Conservation (phyloP, 2,113 vertebrate genomes). For the Nerophis lumbriciformis region DNA sequence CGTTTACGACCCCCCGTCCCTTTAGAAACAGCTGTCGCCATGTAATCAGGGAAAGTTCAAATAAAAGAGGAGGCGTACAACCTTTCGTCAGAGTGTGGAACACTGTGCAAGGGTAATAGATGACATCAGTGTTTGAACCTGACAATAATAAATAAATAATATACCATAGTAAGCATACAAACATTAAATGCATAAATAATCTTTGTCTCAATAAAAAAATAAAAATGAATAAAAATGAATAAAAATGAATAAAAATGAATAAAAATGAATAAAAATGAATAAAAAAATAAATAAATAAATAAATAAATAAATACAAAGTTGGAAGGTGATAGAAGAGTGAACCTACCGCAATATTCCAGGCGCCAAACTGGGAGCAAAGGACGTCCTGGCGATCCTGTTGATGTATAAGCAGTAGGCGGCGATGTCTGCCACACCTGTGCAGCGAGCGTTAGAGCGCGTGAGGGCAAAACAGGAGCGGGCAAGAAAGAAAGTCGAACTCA, state of each 20-base stretch:
- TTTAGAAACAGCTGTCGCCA: too few relatives aligned
- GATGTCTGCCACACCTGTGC: conserved; percentile 57
- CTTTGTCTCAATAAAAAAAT: too few relatives aligned
- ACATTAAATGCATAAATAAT: too few relatives aligned
- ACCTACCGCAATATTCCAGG: conserved; percentile 66
- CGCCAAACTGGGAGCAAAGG: conserved; percentile 29
- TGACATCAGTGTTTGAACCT: too few relatives aligned
- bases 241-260: background rate
- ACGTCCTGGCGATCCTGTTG: conserved; percentile 56
- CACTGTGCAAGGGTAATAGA: too few relatives aligned
- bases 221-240: background rate
- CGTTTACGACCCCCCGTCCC: too few relatives aligned
- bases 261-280: background rate
- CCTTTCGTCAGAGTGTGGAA: too few relatives aligned
- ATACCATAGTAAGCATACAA: too few relatives aligned
- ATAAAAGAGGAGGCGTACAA: too few relatives aligned
- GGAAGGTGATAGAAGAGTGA: conserved; percentile 1
- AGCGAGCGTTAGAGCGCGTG: conserved; percentile 12
- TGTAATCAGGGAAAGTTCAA: too few relatives aligned
- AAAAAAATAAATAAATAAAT: too few relatives aligned
- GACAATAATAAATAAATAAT: too few relatives aligned
- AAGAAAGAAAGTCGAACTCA: conserved; percentile 23
- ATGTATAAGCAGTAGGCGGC: conserved; percentile 72
- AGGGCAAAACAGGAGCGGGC: conserved; percentile 33
- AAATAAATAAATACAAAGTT: background rate